phyloP scores from a whole-genome alignment of 2,888 invertebrate species.

The Parnassius orleans region DNA sequence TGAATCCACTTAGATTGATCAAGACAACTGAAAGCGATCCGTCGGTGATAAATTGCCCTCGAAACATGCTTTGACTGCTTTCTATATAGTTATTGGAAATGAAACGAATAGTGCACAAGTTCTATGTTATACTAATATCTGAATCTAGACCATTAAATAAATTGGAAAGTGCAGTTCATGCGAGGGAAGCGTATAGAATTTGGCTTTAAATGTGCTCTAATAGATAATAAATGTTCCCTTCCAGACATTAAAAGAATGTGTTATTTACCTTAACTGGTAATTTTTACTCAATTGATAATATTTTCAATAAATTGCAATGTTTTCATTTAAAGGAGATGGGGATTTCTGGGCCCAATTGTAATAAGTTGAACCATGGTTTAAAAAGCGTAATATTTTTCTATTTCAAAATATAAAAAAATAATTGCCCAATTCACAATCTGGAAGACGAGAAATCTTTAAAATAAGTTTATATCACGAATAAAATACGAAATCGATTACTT shows the following conservation, averaged over 20 bases:
- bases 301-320: neutral
- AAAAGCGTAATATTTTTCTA: too few relatives aligned
- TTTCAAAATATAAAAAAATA: too few relatives aligned
- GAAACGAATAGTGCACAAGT: conserved; percentile 14
- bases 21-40: conserved; percentile 51
- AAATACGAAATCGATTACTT: too few relatives aligned
- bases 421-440: too few relatives aligned
- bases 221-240: conserved; percentile 23
- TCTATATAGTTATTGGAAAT: conserved; percentile 23
- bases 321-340: too few relatives aligned
- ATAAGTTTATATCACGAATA: too few relatives aligned
- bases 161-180: conserved; percentile 22
- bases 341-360: too few relatives aligned
- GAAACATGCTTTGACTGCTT: conserved; percentile 28
- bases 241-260: conserved; percentile 19
- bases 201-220: conserved; percentile 23
- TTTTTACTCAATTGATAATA: neutral
- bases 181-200: conserved; percentile 14
- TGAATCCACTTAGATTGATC: conserved; percentile 45
- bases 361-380: too few relatives aligned
- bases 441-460: too few relatives aligned
- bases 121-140: conserved; percentile 18
- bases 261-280: conserved; percentile 2
- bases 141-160: conserved; percentile 27
- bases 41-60: conserved; percentile 30